Conservation (phyloP, 1,140 invertebrate genomes). For the Hetaerina americana region DNA sequence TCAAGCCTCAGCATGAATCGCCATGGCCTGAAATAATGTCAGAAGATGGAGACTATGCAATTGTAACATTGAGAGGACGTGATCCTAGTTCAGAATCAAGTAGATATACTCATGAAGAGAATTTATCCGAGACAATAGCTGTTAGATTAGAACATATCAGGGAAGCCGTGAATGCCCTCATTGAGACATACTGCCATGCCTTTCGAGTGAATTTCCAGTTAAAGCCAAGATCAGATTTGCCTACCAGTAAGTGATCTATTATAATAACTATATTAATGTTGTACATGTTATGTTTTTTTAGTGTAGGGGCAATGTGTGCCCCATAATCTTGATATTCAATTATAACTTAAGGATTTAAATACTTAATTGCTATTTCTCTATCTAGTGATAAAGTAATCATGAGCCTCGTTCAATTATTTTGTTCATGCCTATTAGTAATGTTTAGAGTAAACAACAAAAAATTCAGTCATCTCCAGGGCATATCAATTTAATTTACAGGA, state of each 20-base stretch:
- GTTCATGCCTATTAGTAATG: too few relatives aligned
- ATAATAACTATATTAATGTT: too few relatives aligned
- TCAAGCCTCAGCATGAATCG: conserved; percentile 29
- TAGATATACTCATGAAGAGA: neutral
- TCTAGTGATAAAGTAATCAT: too few relatives aligned
- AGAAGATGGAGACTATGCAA: conserved; percentile 44
- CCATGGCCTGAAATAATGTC: conserved; percentile 27
- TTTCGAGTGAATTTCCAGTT: conserved; percentile 71
- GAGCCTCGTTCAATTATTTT: too few relatives aligned
- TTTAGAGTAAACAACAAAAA: too few relatives aligned
- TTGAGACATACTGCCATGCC: conserved; percentile 67
- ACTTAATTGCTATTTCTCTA: too few relatives aligned
- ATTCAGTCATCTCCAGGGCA: too few relatives aligned
- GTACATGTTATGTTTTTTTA: too few relatives aligned
- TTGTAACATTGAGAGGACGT: conserved; percentile 38
- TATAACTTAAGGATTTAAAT: too few relatives aligned
- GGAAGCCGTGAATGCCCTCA: conserved; percentile 55
- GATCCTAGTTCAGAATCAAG: neutral
- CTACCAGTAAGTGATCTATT: neutral
- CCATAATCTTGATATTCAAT: too few relatives aligned
- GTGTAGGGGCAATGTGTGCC: too few relatives aligned
- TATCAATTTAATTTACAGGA: too few relatives aligned
- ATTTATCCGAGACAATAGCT: conserved; percentile 39
- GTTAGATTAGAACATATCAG: conserved; percentile 51
- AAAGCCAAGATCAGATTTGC: conserved; percentile 29